Base-by-base conservation (phyloP, 1,140 invertebrate genomes). In the Dreissena polymorpha region DNA sequence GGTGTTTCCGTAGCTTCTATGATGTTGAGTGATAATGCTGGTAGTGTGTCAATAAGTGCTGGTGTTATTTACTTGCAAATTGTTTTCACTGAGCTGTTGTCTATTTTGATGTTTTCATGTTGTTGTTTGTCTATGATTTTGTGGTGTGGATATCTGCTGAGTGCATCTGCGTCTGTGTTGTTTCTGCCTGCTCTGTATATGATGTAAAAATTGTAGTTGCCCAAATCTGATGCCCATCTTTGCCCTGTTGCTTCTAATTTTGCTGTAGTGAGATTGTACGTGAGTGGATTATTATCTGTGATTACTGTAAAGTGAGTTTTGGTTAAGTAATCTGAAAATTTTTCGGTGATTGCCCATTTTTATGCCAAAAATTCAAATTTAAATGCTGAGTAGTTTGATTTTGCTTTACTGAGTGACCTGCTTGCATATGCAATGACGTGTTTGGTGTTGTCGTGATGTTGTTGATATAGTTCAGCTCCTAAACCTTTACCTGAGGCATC, bases 401-500 rank as follows among this genome's bases (percentile, higher is more conserved):
- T 73, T 39, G 83, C 74, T 77, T 67, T 64, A n/a, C 16, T 80
- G 10, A 87, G 50, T n/a, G 65, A 65, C 68, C 76, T 75, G 25
- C 79, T 83, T 18, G 81, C 76, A 78, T 87, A 84, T 0, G 86
- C 84, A 8, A 91, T 86, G 0, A 86, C 84, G 18, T 77, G 29
- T 67, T 86, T 77, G 13, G 67, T 27, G 69, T 85, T 80, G 10
- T 87, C 76, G 69, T 88, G 39, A 39, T 39, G 77, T 63, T 39
- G 49, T 81, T 91, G 90, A 18, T 81, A 86, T 21, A 84, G 29
- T 0, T 89, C 90, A 18, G 86, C 88, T 18, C 90, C 90, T 21
- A 91, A 23, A 18, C 83, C 88, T 10, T 27, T 25, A 18, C 72
- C 53, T 53, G 79, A 79, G 21, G 84, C 87, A 78, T 90, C 86